These are phyloP conservation scores for Cerceris rybyensis DNA, from an alignment of 2,888 invertebrate species.

Conservation along the genomic window DNA sequence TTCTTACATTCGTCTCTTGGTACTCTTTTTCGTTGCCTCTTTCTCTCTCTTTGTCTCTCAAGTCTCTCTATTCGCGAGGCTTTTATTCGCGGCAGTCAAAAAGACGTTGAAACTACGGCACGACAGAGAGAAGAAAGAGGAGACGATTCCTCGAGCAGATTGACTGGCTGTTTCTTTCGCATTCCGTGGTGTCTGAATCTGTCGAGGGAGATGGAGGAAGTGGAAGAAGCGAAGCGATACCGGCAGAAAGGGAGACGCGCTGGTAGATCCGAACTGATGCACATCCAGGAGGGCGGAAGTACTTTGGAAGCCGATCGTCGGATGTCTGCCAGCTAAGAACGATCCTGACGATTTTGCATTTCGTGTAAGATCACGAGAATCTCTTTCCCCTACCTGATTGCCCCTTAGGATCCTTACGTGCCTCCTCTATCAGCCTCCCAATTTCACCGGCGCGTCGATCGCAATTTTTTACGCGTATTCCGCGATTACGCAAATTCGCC, in stretches of 20 bases:
- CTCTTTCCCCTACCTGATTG: slow-evolving; percentile 26
- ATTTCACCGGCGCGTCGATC: slow-evolving; percentile 22
- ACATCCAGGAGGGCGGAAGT: slow-evolving; percentile 66
- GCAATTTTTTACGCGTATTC: neutral
- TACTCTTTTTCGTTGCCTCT: slow-evolving; percentile 14
- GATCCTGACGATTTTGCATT: slow-evolving; percentile 52
- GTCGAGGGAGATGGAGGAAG: slow-evolving; percentile 19
- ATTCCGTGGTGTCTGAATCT: slow-evolving; percentile 62
- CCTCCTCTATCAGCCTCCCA: neutral
- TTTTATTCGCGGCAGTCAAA: slow-evolving; percentile 22
- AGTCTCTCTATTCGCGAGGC: slow-evolving; percentile 13
- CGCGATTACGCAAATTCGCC: neutral
- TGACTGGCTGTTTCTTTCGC: slow-evolving; percentile 59
- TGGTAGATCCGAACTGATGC: slow-evolving; percentile 41
- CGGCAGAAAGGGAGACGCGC: slow-evolving; percentile 15
- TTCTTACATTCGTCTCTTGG: slow-evolving; percentile 17
- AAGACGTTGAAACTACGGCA: slow-evolving; percentile 14
- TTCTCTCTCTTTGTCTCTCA: slow-evolving; percentile 5
- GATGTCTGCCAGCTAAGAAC: slow-evolving; percentile 65
- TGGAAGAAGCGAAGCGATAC: slow-evolving; percentile 22
- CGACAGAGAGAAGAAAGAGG: slow-evolving; percentile 11
- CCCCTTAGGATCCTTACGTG: slow-evolving; percentile 5
- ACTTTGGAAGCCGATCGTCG: slow-evolving; percentile 70
- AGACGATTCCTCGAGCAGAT: slow-evolving; percentile 29
- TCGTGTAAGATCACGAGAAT: slow-evolving; percentile 15